Base-by-base conservation (phyloP, 2,888 invertebrate genomes). In the Carcina quercana region DNA sequence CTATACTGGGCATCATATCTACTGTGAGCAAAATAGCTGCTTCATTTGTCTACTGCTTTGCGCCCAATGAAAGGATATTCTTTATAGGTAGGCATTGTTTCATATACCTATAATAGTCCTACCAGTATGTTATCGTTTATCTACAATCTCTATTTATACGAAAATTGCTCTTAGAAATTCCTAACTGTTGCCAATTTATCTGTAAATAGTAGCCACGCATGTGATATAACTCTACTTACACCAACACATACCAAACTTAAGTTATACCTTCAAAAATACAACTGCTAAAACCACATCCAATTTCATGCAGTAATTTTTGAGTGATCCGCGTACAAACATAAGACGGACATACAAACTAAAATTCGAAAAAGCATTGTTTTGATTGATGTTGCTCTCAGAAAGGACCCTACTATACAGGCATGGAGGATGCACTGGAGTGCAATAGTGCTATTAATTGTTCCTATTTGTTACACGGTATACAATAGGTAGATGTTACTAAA, bases 21-120 rank as follows among this genome's bases (percentile, higher is more conserved):
- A 90, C 90, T 40, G 85, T 89, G 62, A 91, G 91, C 48, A 92
- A 92, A 73, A 91, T 92, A 28, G 72, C 90, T 3, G 90, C 90
- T 1, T 88, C 90, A 42, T 88, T 91, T 47, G 88, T 92, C 1
- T 92, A 91, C 52, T 91, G 91, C 11, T 91, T 91, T 55, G 90
- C 91, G 2, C 85, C 85, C 11, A 86, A 87, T n/a, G 5, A 17
- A 5, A 17, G 7, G 17, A 17, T 17, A 5, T 17, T 17, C 17
- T 17, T 5, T 17, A 17, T 17, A 5, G 17, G 17, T 17, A 5
- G 7, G 17, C 7, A 17, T 17, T 5, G 7, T 5, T 17, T 17
- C 17, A 5, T 17, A 17, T 5, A 5, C 7, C 17, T 17, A 7
- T 17, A 17, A 5, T 17, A 7, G 17, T 5, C 7, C 7, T 7